Evolutionary conservation across 2,888 invertebrate species (phyloP), one percentile per base, ranked within the genome.

Genomic region (Lithophane semibrunnea): DNA sequence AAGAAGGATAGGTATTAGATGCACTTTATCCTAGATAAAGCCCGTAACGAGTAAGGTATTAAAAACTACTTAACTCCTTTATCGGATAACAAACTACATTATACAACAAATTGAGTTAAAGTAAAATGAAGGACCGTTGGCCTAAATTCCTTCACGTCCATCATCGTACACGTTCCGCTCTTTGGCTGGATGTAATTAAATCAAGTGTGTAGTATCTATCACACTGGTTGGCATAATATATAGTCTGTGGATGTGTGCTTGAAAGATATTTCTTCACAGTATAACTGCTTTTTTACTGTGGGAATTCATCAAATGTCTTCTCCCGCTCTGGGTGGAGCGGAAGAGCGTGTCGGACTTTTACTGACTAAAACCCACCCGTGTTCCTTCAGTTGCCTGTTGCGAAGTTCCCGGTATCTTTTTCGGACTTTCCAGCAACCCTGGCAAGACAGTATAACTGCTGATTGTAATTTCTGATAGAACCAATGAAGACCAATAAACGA

Each of bases 121-220:
- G 68, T 58, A 54, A 61, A 75, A 72, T 72, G 65, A 37, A 58
- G 60, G 68, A 13, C 63, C 68, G 65, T 49, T 83, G 65, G 29
- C 71, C 79, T 75, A 72, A 79, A 82, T 83, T 83, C 61, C 79
- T 79, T 5, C 13, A 74, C 68, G 75, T 83, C 72, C 61, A 79
- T 82, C 83, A 82, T 83, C 72, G 37, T 64, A 60, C 24, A 82
- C 37, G 64, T 74, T 44, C 54, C 60, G 74, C 71, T 65, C 67
- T 82, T 74, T 74, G 56, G 60, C 24, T 64, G 49, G 44, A 68
- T 74, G 63, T 79, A 83, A 82, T 82, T 83, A 83, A 82, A 83
- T 82, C 70, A 83, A 80, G 63, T 83, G 74, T 79, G 73, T 78
- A 68, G 29, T 60, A 42, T 44, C n/a, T 74, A 78, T 71, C 66